Conservation (phyloP, 2,888 invertebrate species). For the Drosophila tripunctata region DNA sequence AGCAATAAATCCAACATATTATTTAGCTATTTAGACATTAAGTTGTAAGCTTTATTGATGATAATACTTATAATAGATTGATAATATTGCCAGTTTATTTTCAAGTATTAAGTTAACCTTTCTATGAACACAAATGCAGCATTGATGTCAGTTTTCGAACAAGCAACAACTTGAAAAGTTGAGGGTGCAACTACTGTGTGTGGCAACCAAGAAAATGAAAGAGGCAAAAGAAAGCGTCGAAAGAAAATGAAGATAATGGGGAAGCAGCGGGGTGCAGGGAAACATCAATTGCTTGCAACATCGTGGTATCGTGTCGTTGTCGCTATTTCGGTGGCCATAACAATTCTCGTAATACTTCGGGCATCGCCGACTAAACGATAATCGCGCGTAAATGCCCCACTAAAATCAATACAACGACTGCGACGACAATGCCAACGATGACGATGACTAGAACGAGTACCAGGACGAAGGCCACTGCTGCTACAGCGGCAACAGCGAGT, state of each 20-base stretch:
- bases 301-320: constrained; percentile 60
- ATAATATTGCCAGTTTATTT: constrained; percentile 10
- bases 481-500: constrained; percentile 31
- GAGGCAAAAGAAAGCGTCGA: not conserved
- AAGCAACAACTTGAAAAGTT: constrained; percentile 42
- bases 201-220: no score
- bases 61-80: not conserved
- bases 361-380: constrained; percentile 83
- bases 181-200: no score
- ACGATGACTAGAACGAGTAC: constrained; percentile 14
- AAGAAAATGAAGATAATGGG: constrained; percentile 12
- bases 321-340: constrained; percentile 81
- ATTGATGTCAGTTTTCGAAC: constrained; percentile 24
- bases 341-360: constrained; percentile 83
- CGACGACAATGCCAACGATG: constrained; percentile 41
- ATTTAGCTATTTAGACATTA: no score
- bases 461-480: constrained; percentile 28
- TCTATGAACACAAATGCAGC: constrained; percentile 29
- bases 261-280: not conserved
- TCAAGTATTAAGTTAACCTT: constrained; percentile 24
- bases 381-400: constrained; percentile 84
- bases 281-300: constrained; percentile 60
- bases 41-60: not conserved
- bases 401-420: constrained; percentile 83
- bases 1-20: no score